phyloP scores from a whole-genome alignment of 2,113 vertebrate species.

The Pachycephala philippinensis region DNA sequence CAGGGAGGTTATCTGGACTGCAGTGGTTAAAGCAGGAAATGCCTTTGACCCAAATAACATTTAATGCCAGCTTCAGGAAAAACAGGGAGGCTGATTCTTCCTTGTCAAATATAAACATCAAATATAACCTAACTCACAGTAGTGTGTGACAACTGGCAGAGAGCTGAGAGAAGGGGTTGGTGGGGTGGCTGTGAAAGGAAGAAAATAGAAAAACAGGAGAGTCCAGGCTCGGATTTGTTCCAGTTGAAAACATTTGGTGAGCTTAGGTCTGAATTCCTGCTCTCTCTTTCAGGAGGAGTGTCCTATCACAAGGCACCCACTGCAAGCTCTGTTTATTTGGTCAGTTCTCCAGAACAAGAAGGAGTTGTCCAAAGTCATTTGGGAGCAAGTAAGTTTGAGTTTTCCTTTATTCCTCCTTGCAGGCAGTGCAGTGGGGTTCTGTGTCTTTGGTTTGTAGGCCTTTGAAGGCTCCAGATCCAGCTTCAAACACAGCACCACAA shows the following conservation, averaged over 20 bases:
- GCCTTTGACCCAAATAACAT: neutral
- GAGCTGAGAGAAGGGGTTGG: neutral
- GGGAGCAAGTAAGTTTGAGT: slow-evolving; percentile 84
- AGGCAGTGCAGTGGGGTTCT: neutral
- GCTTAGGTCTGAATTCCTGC: neutral
- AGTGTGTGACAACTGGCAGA: neutral
- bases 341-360: slow-evolving; percentile 92
- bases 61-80: neutral
- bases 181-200: neutral
- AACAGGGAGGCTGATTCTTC: neutral
- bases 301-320: slow-evolving; percentile 76
- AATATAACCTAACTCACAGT: neutral
- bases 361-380: slow-evolving; percentile 89
- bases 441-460: neutral
- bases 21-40: neutral
- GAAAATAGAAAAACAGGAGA: neutral
- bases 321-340: slow-evolving; percentile 94
- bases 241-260: neutral
- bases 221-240: neutral
- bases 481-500: neutral
- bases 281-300: slow-evolving; percentile 69
- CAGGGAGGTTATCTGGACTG: neutral
- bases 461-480: neutral
- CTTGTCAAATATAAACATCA: neutral
- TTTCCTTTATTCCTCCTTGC: neutral